Conservation (phyloP, 2,888 invertebrate genomes). For the Euplagia quadripunctaria region DNA sequence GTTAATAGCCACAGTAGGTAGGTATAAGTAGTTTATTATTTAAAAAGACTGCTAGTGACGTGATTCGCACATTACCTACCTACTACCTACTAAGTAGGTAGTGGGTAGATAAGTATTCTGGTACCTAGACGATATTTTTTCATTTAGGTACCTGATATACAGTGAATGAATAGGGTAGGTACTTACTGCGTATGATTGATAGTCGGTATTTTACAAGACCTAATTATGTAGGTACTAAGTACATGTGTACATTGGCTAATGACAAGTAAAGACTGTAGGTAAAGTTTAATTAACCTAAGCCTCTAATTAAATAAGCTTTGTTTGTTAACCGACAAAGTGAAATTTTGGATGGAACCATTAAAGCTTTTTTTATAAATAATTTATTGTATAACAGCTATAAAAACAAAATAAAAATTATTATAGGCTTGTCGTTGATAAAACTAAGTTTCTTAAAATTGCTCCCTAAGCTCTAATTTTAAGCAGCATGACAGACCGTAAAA, state of each 20-base stretch:
- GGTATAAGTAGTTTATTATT: not conserved
- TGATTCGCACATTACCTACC: not conserved
- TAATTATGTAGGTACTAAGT: too few species aligned
- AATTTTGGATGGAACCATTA: not conserved
- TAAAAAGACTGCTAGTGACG: not conserved
- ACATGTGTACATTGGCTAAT: too few species aligned
- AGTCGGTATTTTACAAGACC: too few species aligned
- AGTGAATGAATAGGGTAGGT: too few species aligned
- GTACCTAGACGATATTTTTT: too few species aligned
- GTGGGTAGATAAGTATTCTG: not conserved
- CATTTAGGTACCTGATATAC: too few species aligned
- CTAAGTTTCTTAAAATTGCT: slow-evolving; percentile 29
- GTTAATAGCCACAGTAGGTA: slow-evolving; percentile 20
- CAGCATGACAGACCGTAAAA: slow-evolving; percentile 41
- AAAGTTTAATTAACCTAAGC: not conserved
- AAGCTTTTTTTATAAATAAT: slow-evolving; percentile 10
- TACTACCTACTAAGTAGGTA: not conserved
- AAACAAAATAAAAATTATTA: slow-evolving; percentile 22
- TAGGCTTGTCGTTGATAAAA: slow-evolving; percentile 22
- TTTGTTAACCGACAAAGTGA: not conserved
- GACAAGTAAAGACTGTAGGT: too few species aligned
- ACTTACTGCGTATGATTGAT: too few species aligned
- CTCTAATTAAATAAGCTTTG: not conserved
- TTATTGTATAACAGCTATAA: slow-evolving; percentile 10
- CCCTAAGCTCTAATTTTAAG: slow-evolving; percentile 37